These are phyloP conservation scores for Macrotus californicus DNA, from an alignment of 2,113 vertebrate genomes.

Conservation along the genomic window DNA sequence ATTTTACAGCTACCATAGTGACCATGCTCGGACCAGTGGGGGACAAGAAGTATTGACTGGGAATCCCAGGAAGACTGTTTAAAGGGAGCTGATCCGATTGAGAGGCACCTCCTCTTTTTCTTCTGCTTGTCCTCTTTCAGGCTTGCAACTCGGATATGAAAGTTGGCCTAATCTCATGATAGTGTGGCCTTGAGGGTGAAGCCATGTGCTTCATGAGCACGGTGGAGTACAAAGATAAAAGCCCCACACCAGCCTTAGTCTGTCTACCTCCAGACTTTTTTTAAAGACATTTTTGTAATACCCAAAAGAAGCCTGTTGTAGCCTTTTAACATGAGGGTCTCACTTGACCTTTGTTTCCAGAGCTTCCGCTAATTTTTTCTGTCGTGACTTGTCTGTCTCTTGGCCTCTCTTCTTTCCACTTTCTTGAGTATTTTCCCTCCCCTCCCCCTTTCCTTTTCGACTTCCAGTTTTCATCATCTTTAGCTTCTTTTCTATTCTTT, in stretches of 20 bases:
- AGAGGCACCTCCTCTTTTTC: background rate
- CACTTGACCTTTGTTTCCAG: background rate
- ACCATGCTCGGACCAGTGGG: background rate
- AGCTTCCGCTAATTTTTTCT: background rate
- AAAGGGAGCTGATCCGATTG: background rate
- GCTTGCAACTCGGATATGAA: background rate
- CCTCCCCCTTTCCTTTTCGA: background rate
- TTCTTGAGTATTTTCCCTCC: background rate
- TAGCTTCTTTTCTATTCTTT: background rate
- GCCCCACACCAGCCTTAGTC: fast-evolving
- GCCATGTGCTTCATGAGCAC: background rate
- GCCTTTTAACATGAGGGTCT: background rate
- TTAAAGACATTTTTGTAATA: background rate
- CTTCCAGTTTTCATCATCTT: background rate
- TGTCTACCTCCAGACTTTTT: background rate
- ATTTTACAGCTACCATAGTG: background rate
- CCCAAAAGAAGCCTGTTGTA: background rate
- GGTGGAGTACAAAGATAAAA: background rate
- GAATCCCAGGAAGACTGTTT: background rate
- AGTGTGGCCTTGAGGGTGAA: background rate
- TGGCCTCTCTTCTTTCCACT: background rate
- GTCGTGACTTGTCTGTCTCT: background rate
- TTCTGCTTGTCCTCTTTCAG: background rate
- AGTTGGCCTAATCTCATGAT: background rate
- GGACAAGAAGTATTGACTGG: background rate